Base-by-base conservation (phyloP, 2,797 vertebrate species). In the Scleropages formosus region DNA sequence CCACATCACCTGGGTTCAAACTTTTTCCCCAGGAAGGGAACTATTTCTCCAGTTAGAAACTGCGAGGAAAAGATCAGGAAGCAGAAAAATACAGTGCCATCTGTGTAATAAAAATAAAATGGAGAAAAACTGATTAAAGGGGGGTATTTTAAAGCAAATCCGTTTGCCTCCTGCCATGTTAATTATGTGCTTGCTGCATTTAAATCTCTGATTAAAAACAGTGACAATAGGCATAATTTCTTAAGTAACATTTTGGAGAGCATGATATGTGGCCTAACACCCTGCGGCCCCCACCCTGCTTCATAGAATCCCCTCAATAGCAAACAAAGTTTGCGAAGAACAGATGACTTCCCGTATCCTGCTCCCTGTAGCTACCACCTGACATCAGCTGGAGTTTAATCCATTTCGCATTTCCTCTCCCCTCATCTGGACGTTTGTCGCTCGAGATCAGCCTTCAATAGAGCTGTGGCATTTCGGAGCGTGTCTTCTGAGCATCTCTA, bases 171-270 rank as follows among this genome's bases (percentile, higher is more conserved):
- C 24, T 70, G 49, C 26, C 22, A 16, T 56, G 49, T 51, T 70
- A 56, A 16, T 39, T 64, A 39, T 31, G 26, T n/a, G 24, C 22
- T 24, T 15, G 11, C 16, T 56, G 31, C 24, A 31, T 56, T 53
- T 70, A 27, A 70, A 70, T 53, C n/a, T 70, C 68, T 53, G 68
- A 70, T 56, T 70, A 56, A 53, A 51, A 70, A 24, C 22, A 15
- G 20, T 27, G 47, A 70, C 68, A 56, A 1, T 26, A 56, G 2
- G 24, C 22, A 39, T 53, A 12, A 70, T 70, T 70, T 53, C 53
- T 56, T 27, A 27, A 20, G 53, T 26, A 49, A 24, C 68, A 12
- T 70, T 70, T 51, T 11, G 70, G 49, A 27, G 46, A 26, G 67
- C 47, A 69, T 20, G 7, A 59, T 18, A 18, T 59, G 9, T 49